These are phyloP conservation scores for Dreissena rostriformis DNA, from an alignment of 1,140 invertebrate species.

Conservation along the genomic window DNA sequence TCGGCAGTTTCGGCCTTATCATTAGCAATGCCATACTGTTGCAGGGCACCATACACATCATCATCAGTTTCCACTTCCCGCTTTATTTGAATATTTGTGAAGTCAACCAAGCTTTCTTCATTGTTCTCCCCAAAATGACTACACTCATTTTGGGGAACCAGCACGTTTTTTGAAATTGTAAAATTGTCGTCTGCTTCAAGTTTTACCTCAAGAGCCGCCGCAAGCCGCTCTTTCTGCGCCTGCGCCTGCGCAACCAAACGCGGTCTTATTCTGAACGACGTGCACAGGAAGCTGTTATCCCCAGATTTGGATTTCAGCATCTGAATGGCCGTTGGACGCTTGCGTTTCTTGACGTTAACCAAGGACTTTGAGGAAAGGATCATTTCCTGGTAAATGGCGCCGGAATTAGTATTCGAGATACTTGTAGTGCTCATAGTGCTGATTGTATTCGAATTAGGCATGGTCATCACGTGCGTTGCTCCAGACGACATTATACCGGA, in stretches of 20 bases:
- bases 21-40: background rate
- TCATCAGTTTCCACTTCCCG: conserved; percentile 27
- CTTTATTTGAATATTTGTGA: conserved; percentile 28
- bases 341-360: conserved; percentile 69
- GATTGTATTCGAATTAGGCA: conserved; percentile 32
- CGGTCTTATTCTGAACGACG: conserved; percentile 72
- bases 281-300: conserved; percentile 72
- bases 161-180: conserved; percentile 49
- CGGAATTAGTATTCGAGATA: conserved; percentile 57
- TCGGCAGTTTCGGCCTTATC: background rate
- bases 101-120: conserved; percentile 14
- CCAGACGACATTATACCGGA: conserved; percentile 1
- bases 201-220: conserved; percentile 52
- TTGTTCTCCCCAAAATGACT: conserved; percentile 58
- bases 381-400: conserved; percentile 72
- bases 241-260: conserved; percentile 46
- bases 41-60: conserved; percentile 20
- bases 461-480: conserved; percentile 34
- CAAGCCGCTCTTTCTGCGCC: conserved; percentile 54
- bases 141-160: conserved; percentile 57
- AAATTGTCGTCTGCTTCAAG: conserved; percentile 41
- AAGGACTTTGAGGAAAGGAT: conserved; percentile 70
- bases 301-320: conserved; percentile 68
- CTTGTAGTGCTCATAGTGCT: conserved; percentile 61
- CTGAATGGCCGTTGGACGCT: conserved; percentile 65